Conservation (phyloP, 2,888 invertebrate species). For the Zygogramma bicolorata region DNA sequence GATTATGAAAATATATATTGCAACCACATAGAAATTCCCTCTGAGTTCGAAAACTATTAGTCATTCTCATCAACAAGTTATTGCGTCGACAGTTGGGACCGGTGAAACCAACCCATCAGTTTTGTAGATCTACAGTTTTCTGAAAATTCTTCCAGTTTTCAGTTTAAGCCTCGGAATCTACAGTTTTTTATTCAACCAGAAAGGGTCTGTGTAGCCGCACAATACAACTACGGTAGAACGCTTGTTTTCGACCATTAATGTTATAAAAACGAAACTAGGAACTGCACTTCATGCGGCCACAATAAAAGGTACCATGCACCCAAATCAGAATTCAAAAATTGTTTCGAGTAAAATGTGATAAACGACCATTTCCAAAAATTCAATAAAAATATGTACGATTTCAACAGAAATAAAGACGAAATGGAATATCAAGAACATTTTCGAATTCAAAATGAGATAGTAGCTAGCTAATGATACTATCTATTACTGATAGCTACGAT, state of each 20-base stretch:
- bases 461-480: not conserved
- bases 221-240: not conserved
- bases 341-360: slow-evolving; percentile 5
- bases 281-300: not conserved
- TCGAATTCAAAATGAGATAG: slow-evolving; percentile 1
- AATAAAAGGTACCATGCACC: slow-evolving; percentile 12
- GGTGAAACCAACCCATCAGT: no score
- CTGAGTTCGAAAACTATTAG: no score
- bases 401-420: slow-evolving; percentile 11
- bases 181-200: not conserved
- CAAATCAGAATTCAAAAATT: slow-evolving; percentile 17
- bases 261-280: slow-evolving; percentile 6
- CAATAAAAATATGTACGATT: not conserved
- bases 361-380: not conserved
- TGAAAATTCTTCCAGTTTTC: no score
- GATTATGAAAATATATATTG: no score
- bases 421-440: slow-evolving; percentile 1
- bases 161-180: no score
- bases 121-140: no score
- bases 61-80: no score
- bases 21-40: no score
- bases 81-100: no score
- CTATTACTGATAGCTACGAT: not conserved
- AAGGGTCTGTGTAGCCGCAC: not conserved
- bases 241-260: not conserved